Evolutionary conservation across 2,113 vertebrate genomes (phyloP).

Genomic region (Leptocoma aspasia): DNA sequence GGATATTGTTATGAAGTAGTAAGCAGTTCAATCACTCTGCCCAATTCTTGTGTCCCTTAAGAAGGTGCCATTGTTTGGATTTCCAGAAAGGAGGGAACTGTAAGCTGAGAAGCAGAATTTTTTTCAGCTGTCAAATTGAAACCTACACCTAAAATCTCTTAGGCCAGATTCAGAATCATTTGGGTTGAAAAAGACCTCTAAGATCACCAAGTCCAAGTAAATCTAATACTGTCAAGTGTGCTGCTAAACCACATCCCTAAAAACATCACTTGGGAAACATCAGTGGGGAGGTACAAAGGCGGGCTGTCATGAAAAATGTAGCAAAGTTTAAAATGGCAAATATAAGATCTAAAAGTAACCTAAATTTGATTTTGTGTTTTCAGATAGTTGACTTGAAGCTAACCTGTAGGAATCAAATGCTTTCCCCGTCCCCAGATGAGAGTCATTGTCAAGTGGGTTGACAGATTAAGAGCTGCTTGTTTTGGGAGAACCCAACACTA

Average conservation of each 20-base stretch:
- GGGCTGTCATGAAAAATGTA: not conserved
- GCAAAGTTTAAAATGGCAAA: not conserved
- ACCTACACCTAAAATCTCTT: not conserved
- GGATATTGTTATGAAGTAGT: not conserved
- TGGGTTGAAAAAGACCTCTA: not conserved
- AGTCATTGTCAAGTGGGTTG: not conserved
- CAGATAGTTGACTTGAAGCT: not conserved
- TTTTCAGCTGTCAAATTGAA: slow-evolving; percentile 18
- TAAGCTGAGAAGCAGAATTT: not conserved
- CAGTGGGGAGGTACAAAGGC: not conserved
- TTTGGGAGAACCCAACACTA: rapidly evolving
- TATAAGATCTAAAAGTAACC: not conserved
- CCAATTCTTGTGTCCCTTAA: not conserved
- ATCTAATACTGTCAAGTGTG: not conserved
- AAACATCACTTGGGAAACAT: not conserved
- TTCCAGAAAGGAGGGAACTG: not conserved
- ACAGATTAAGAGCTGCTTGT: not conserved
- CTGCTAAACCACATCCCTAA: not conserved
- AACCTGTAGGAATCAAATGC: not conserved
- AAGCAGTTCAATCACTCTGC: not conserved
- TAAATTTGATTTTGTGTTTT: not conserved
- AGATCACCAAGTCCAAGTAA: not conserved
- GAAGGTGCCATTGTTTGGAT: not conserved
- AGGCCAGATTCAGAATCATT: not conserved
- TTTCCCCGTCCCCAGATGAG: not conserved